Evolutionary conservation across 1,140 invertebrate genomes (phyloP).

Genomic region (Lepeophtheirus salmonis): DNA sequence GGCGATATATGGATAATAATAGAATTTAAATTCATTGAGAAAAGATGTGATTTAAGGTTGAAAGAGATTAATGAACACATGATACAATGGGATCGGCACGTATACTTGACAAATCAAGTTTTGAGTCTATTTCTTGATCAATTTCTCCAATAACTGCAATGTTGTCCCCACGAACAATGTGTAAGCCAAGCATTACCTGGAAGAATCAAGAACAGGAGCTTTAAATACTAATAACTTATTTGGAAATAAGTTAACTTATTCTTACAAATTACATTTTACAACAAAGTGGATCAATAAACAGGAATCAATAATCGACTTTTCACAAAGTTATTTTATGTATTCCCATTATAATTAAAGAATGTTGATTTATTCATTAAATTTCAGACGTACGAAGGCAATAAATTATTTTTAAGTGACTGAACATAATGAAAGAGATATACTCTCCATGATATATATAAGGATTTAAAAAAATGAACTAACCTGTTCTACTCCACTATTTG

Average conservation of each 20-base stretch:
- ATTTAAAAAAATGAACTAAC: conserved; percentile 37
- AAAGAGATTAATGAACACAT: not conserved
- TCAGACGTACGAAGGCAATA: not conserved
- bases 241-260: too few relatives aligned
- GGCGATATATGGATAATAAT: not conserved
- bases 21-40: not conserved
- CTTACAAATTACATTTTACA: too few relatives aligned
- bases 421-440: not conserved
- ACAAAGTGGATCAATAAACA: too few relatives aligned
- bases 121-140: conserved; percentile 22
- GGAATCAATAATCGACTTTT: too few relatives aligned
- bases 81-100: conserved; percentile 21
- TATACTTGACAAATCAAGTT: conserved; percentile 21
- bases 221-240: not conserved
- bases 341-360: not conserved
- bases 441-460: not conserved
- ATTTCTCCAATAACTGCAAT: conserved; percentile 21
- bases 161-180: conserved; percentile 19
- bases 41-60: not conserved
- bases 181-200: conserved; percentile 17
- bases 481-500: conserved; percentile 76
- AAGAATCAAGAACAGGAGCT: not conserved
- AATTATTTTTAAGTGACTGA: conserved; percentile 10
- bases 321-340: too few relatives aligned
- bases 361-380: not conserved